These are phyloP conservation scores for Cataglyphis hispanica DNA, from an alignment of 1,140 invertebrate species.

Conservation along the genomic window DNA sequence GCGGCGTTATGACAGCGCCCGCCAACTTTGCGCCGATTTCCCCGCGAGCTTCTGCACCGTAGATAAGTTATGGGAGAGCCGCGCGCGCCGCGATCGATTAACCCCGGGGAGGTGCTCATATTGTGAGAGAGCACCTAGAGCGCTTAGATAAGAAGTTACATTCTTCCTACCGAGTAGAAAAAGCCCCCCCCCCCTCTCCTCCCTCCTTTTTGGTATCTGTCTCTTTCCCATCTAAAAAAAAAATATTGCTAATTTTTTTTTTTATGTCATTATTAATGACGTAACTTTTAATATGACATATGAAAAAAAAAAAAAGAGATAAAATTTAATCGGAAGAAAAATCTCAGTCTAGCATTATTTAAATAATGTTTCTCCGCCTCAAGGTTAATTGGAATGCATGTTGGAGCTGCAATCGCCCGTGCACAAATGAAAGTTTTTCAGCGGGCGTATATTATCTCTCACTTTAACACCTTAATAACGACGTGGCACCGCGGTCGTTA, in stretches of 20 bases:
- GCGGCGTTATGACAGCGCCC: constrained; percentile 43
- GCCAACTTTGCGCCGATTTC: constrained; percentile 43
- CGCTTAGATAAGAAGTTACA: constrained; percentile 36
- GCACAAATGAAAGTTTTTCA: constrained; percentile 15
- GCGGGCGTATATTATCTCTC: constrained; percentile 22
- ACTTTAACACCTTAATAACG: constrained; percentile 20
- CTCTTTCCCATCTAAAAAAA: not conserved
- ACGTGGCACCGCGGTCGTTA: constrained; percentile 54
- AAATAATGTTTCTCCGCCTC: not conserved
- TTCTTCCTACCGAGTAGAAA: not conserved
- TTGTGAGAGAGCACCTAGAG: constrained; percentile 12
- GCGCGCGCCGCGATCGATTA: constrained; percentile 61
- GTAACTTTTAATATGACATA: too few relatives aligned
- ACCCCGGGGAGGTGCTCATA: constrained; percentile 41
- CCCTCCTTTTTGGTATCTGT: too few relatives aligned
- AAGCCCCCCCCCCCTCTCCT: constrained; percentile 43
- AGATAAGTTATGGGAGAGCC: constrained; percentile 52
- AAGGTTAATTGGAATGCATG: constrained; percentile 3
- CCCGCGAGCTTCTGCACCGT: constrained; percentile 37
- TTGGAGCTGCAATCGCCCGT: not conserved
- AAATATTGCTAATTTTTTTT: not conserved
- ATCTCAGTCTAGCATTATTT: not conserved
- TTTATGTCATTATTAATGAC: too few relatives aligned
- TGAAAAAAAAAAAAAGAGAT: too few relatives aligned
- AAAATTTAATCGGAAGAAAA: not conserved